phyloP scores from a whole-genome alignment of 1,140 invertebrate genomes.

The Stenopsyche tienmushanensis region DNA sequence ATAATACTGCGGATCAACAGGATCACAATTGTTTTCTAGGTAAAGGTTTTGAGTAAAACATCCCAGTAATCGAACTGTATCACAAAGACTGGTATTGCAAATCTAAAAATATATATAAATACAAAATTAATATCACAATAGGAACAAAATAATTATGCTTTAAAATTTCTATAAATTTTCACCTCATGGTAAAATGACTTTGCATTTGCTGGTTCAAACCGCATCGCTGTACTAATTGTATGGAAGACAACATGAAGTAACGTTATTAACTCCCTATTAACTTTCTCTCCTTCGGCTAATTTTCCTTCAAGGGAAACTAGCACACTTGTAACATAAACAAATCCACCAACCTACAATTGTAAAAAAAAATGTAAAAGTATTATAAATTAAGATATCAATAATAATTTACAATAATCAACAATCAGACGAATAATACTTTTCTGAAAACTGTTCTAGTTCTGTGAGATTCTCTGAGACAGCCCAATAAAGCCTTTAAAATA shows the following conservation, averaged over 20 bases:
- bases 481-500: constrained; percentile 85
- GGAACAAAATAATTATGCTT: neutral
- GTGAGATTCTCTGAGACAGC: constrained; percentile 91
- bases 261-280: constrained; percentile 62
- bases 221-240: constrained; percentile 94
- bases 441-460: constrained; percentile 94
- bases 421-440: constrained; percentile 64
- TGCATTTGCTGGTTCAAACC: constrained; percentile 98
- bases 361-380: constrained; percentile 24
- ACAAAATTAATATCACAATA: neutral
- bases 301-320: constrained; percentile 90
- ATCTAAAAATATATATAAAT: constrained; percentile 58
- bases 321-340: constrained; percentile 96
- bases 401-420: neutral
- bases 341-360: constrained; percentile 79
- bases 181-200: constrained; percentile 97
- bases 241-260: constrained; percentile 90
- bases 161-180: constrained; percentile 17
- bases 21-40: constrained; percentile 55
- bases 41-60: constrained; percentile 71
- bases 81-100: constrained; percentile 88
- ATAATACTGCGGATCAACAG: constrained; percentile 55
- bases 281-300: constrained; percentile 56
- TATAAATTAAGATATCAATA: no score
- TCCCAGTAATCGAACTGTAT: constrained; percentile 86